Evolutionary conservation across 2,797 vertebrate species (phyloP), one percentile per base, ranked within the genome.

Genomic region (Neomorphus geoffroyi): DNA sequence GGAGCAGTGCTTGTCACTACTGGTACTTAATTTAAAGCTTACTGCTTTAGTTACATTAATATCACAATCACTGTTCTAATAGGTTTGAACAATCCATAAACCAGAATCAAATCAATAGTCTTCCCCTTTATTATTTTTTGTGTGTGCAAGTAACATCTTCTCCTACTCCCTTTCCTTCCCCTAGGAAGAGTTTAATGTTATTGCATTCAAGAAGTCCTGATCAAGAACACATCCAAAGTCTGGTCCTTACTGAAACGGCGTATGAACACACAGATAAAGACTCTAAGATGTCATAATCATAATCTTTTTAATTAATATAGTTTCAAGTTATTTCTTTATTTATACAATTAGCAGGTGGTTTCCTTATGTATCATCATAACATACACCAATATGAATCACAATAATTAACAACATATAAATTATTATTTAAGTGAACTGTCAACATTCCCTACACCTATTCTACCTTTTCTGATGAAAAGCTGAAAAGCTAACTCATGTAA

Each of bases 371-470:
- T 88, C 96, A 58, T 69, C 95, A 80, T 46, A 97, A 90, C 85
- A 71, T 79, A 67, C 28, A 80, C 73, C 57, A 89, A 95, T 91
- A 74, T 70, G 70, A 96, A 73, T 93, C 88, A 97, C 97, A 98
- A 96, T 97, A 97, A 97, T 97, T 96, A 97, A 95, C 86, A 97
- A 82, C 90, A 92, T 94, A 88, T 83, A 92, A 97, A 97, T 97
- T 97, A 96, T 96, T 96, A 91, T 48, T 89, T 93, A 94, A 94
- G 92, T 96, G 88, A 95, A 95, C 91, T 89, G 88, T 95, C 92
- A 94, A 71, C 56, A 91, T 95, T 96, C 58, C 70, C 33, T 43
- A 92, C 51, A 90, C 48, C 81, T 94, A 80, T 88, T 96, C 70
- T 86, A 60, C 90, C 12, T 88, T 94, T 97, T 88, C 90, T 88